These are phyloP conservation scores for Gallinago paraguaiae DNA, from an alignment of 2,113 vertebrate genomes.

Conservation along the genomic window DNA sequence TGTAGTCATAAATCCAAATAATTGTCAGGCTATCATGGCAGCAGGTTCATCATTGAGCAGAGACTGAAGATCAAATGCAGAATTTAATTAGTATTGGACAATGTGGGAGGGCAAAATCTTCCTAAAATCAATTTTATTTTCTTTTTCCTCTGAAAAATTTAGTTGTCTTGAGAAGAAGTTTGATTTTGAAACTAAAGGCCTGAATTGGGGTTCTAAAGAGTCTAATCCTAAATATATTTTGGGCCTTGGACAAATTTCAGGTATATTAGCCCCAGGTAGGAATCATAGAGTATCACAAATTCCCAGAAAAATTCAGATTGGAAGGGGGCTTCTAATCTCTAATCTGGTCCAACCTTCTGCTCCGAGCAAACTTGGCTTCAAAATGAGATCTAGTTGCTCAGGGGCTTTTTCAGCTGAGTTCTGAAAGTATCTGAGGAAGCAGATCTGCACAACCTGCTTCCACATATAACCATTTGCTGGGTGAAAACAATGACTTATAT, in stretches of 20 bases:
- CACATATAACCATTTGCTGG: background rate
- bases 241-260: background rate
- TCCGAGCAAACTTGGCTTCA: background rate
- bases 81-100: slow-evolving; percentile 27
- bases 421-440: background rate
- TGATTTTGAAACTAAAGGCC: background rate
- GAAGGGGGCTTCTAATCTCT: background rate
- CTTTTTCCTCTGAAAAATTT: background rate
- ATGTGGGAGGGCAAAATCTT: background rate
- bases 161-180: background rate
- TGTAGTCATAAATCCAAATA: slow-evolving; percentile 11
- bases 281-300: background rate
- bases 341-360: background rate
- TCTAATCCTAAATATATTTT: background rate
- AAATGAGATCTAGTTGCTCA: background rate
- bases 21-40: background rate
- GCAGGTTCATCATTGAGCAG: background rate
- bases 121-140: background rate
- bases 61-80: background rate
- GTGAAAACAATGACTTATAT: background rate
- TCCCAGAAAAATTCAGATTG: background rate
- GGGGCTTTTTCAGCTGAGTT: background rate
- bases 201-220: background rate
- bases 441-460: background rate
- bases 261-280: background rate